phyloP scores from a whole-genome alignment of 1,140 invertebrate species.

The Solenopsis invicta region DNA sequence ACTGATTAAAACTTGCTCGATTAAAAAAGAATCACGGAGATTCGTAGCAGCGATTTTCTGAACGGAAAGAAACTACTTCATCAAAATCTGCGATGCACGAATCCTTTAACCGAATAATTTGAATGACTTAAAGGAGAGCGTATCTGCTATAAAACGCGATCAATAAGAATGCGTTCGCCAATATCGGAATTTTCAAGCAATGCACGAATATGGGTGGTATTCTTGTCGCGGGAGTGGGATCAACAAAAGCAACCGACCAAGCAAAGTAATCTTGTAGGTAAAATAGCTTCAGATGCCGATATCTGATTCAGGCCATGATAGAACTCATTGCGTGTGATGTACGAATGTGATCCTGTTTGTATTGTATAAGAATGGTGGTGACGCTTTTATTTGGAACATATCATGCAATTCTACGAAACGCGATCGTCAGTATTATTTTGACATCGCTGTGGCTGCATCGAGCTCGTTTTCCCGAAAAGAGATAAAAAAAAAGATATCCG shows the following conservation, averaged over 20 bases:
- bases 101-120: neutral
- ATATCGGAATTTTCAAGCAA: neutral
- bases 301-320: neutral
- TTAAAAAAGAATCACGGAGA: neutral
- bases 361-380: neutral
- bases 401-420: neutral
- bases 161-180: neutral
- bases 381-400: constrained; percentile 34
- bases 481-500: neutral
- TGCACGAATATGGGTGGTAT: neutral
- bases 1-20: neutral
- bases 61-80: neutral
- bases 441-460: neutral
- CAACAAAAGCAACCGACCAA: constrained; percentile 26
- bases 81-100: neutral
- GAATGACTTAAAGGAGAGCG: neutral
- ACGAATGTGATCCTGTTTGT: neutral
- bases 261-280: neutral
- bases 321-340: neutral
- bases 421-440: neutral
- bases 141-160: neutral
- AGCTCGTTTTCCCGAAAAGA: neutral
- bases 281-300: neutral
- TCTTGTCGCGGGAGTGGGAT: neutral
- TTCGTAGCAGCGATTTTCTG: neutral